Percentiles rank a stretch among this genome's conserved stretches.
phyloP scores from a whole-genome alignment of 2,113 vertebrate species.

The Periophthalmus modestus region DNA sequence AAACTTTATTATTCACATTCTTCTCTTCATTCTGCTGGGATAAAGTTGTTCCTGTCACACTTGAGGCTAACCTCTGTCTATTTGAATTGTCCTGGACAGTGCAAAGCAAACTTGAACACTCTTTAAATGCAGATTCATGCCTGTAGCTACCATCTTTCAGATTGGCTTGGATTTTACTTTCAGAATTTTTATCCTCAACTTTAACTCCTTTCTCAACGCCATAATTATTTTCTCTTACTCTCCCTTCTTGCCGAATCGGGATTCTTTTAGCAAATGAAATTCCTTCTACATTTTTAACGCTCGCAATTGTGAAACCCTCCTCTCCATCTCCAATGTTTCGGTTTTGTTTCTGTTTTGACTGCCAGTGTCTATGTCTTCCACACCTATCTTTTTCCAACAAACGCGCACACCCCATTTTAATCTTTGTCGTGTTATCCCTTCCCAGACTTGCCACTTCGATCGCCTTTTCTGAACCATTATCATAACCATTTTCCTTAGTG shows the following conservation, averaged over 20 bases:
- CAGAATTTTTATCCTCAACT: constrained; percentile 16
- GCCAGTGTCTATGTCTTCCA: constrained; percentile 25
- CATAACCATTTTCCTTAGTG: constrained; percentile 52
- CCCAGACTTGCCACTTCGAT: constrained; percentile 7
- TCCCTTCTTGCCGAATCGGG: constrained; percentile 60
- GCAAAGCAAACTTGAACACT: constrained; percentile 43
- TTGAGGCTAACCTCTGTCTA: constrained; percentile 38
- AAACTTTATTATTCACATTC: constrained; percentile 45
- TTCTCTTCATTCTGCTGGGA: constrained; percentile 61
- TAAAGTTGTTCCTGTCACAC: constrained; percentile 25
- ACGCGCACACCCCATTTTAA: constrained; percentile 29
- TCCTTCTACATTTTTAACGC: constrained; percentile 67
- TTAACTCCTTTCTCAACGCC: constrained; percentile 37
- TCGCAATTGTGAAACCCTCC: constrained; percentile 61
- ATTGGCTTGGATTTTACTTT: constrained; percentile 16
- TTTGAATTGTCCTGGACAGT: constrained; percentile 20
- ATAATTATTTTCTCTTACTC: constrained; percentile 27
- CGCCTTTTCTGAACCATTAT: constrained; percentile 36
- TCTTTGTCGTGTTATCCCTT: constrained; percentile 29
- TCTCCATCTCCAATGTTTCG: constrained; percentile 44
- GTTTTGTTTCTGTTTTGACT: neutral
- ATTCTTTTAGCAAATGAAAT: constrained; percentile 67
- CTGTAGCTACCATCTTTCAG: constrained; percentile 19
- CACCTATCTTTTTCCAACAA: constrained; percentile 31
- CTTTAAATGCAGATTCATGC: constrained; percentile 44